phyloP scores from a whole-genome alignment of 2,113 vertebrate species.

The Mustela nigripes region DNA sequence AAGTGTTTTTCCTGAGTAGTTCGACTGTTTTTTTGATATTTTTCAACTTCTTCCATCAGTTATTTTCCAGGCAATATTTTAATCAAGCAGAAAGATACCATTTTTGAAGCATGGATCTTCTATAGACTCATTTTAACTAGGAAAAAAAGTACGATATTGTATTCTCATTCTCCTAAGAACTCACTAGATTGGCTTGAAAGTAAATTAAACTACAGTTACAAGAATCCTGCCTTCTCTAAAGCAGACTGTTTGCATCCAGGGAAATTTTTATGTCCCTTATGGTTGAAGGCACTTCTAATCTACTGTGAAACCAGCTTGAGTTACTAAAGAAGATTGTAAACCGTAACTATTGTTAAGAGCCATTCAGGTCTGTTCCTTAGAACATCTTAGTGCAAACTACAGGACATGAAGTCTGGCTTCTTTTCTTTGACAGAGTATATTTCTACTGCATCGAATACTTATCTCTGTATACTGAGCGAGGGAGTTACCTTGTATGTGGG shows the following conservation, averaged over 20 bases:
- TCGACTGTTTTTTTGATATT: background rate
- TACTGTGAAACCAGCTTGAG: background rate
- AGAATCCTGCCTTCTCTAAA: constrained; percentile 5
- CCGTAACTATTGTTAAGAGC: background rate
- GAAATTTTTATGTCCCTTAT: background rate
- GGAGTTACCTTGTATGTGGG: background rate
- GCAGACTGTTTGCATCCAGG: background rate
- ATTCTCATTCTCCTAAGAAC: constrained; percentile 24
- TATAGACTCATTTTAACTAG: background rate
- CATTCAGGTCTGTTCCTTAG: background rate
- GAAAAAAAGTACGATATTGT: background rate
- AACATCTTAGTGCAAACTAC: background rate
- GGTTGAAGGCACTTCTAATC: constrained; percentile 30
- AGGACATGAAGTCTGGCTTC: background rate
- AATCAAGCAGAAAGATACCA: constrained; percentile 30
- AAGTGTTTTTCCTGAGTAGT: background rate
- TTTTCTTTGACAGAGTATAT: background rate
- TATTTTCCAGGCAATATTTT: constrained; percentile 50
- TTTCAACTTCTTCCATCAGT: background rate
- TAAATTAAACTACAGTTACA: background rate
- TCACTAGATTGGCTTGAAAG: background rate
- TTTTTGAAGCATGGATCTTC: background rate
- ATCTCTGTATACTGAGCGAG: background rate
- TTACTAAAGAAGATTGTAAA: background rate
- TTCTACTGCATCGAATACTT: background rate